Evolutionary conservation across 2,888 invertebrate species (phyloP).

Genomic region (Laspeyria flexula): DNA sequence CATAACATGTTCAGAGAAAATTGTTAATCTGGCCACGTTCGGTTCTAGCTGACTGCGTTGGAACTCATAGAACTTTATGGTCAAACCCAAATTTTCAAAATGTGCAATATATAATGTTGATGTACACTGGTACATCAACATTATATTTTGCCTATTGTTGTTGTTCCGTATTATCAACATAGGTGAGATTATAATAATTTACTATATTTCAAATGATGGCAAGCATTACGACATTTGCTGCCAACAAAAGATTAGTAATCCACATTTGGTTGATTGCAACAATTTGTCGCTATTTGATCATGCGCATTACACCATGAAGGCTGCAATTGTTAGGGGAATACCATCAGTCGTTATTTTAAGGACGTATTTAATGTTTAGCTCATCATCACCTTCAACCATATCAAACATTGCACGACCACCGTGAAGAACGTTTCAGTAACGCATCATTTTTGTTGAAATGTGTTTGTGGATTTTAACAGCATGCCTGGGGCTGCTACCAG

Average conservation of each 20-base stretch:
- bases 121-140: too few relatives aligned
- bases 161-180: constrained; percentile 32
- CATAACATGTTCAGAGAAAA: too few relatives aligned
- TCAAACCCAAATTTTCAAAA: too few relatives aligned
- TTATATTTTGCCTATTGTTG: constrained; percentile 20
- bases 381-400: constrained; percentile 57
- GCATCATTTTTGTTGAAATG: constrained; percentile 51
- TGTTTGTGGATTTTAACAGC: constrained; percentile 82
- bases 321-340: constrained; percentile 80
- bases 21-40: too few relatives aligned
- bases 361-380: constrained; percentile 73
- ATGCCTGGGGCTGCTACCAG: constrained; percentile 75
- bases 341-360: constrained; percentile 71
- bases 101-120: too few relatives aligned
- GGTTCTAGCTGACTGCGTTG: too few relatives aligned
- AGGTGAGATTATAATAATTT: constrained; percentile 49
- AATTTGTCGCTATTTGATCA: constrained; percentile 77
- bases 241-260: constrained; percentile 70
- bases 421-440: constrained; percentile 19
- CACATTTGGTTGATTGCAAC: constrained; percentile 78
- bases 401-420: constrained; percentile 39
- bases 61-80: too few relatives aligned
- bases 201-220: constrained; percentile 49
- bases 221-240: constrained; percentile 58
- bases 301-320: constrained; percentile 82